These are phyloP conservation scores for Sitodiplosis mosellana DNA, from an alignment of 1,140 invertebrate genomes.

Conservation along the genomic window DNA sequence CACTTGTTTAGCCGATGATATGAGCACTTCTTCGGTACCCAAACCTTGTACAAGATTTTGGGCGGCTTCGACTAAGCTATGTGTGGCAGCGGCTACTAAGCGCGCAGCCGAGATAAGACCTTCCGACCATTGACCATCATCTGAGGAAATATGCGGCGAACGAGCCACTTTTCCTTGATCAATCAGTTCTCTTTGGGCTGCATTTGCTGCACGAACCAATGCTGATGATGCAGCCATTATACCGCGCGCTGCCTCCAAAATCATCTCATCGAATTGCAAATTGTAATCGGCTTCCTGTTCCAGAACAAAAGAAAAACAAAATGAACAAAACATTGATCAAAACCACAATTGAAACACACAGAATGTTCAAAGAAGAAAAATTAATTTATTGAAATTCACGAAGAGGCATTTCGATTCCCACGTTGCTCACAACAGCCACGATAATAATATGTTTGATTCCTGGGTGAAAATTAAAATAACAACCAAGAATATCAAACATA, in stretches of 20 bases:
- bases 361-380: too few relatives aligned
- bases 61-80: constrained; percentile 91
- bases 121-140: constrained; percentile 98
- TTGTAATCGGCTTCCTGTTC: constrained; percentile 74
- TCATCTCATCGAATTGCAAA: constrained; percentile 97
- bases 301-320: constrained; percentile 9
- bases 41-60: constrained; percentile 92
- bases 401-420: neutral
- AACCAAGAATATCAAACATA: constrained; percentile 99
- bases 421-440: constrained; percentile 26
- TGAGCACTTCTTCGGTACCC: constrained; percentile 86
- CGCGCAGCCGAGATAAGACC: constrained; percentile 90
- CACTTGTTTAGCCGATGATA: constrained; percentile 92
- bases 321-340: too few relatives aligned
- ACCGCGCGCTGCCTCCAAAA: constrained; percentile 92
- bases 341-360: too few relatives aligned
- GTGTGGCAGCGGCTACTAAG: constrained; percentile 90
- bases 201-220: constrained; percentile 87
- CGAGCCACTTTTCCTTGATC: constrained; percentile 66
- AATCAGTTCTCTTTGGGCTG: constrained; percentile 87
- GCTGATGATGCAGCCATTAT: constrained; percentile 94
- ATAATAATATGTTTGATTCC: constrained; percentile 99
- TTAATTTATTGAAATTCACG: neutral
- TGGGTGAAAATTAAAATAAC: constrained; percentile 69
- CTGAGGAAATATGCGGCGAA: constrained; percentile 59